Conservation (phyloP, 2,113 vertebrate genomes). For the Charadrius vociferus region DNA sequence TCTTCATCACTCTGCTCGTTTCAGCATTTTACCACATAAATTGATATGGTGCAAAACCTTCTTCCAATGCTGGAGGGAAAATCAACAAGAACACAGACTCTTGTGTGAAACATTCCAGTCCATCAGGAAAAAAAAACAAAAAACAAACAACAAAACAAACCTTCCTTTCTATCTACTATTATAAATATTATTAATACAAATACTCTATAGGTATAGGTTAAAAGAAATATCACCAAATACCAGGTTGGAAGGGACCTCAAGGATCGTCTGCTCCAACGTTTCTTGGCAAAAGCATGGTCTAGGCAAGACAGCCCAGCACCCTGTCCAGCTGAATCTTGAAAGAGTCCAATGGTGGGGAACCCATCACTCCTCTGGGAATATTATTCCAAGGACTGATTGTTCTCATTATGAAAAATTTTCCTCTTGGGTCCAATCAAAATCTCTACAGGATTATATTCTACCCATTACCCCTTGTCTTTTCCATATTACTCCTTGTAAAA, state of each 20-base stretch:
- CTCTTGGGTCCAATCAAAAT: not conserved
- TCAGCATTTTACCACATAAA: not conserved
- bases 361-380: not conserved
- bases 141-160: accelerated
- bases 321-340: not conserved
- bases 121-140: accelerated
- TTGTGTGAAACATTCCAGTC: not conserved
- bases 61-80: not conserved
- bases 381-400: not conserved
- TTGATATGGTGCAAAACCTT: not conserved
- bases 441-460: not conserved
- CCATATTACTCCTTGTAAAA: not conserved
- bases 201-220: not conserved
- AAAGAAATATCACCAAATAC: not conserved
- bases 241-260: not conserved
- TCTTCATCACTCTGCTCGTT: not conserved
- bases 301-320: not conserved
- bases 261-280: not conserved
- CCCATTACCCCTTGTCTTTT: not conserved
- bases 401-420: not conserved
- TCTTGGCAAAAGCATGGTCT: not conserved
- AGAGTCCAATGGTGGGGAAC: too few species aligned
- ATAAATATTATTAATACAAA: not conserved
- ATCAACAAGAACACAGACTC: not conserved
- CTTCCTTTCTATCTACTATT: not conserved